These are phyloP conservation scores for Athene cunicularia DNA, from an alignment of 2,113 vertebrate genomes.

Conservation along the genomic window DNA sequence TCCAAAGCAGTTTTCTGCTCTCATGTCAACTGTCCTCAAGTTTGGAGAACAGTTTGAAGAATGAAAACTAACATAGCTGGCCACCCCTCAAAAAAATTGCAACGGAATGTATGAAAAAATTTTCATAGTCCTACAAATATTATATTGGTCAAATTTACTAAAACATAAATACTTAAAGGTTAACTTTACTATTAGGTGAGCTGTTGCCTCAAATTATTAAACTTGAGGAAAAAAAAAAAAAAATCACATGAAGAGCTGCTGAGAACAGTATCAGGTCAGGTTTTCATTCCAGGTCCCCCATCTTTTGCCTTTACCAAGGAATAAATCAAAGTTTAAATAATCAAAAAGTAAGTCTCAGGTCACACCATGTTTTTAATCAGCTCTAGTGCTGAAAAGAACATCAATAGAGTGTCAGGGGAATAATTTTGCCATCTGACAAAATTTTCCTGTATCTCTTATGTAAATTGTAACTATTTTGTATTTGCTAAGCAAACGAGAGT, in stretches of 20 bases:
- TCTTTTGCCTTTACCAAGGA: neutral
- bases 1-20: neutral
- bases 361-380: neutral
- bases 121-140: neutral
- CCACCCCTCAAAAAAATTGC: rapidly evolving
- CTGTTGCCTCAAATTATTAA: neutral
- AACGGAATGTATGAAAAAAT: neutral
- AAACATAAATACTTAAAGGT: neutral
- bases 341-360: neutral
- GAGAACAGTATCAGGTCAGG: neutral
- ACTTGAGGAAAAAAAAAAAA: neutral
- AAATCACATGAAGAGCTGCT: neutral
- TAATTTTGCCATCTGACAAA: neutral
- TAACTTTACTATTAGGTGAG: neutral
- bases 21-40: neutral
- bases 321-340: neutral
- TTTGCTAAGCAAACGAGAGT: neutral
- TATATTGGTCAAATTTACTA: neutral
- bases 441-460: neutral
- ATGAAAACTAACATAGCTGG: neutral
- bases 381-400: neutral
- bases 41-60: neutral
- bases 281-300: neutral
- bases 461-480: neutral
- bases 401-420: neutral